These are phyloP conservation scores for Chaetodon auriga DNA, from an alignment of 2,113 vertebrate species.

Conservation along the genomic window DNA sequence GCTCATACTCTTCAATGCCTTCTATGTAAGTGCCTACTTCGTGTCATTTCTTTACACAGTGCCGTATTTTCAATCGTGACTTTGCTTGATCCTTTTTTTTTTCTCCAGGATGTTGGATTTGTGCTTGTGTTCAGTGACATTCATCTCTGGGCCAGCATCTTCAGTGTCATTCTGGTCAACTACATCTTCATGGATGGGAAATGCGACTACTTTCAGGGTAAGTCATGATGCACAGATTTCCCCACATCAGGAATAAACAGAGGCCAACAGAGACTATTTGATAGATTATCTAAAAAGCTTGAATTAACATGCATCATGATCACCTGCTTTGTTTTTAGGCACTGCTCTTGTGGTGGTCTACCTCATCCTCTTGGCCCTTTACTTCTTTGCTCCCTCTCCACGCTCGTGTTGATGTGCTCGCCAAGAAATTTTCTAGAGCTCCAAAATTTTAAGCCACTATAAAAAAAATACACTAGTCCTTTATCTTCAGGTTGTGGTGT, in stretches of 20 bases:
- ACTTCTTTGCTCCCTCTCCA: constrained; percentile 88
- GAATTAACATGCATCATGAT: neutral
- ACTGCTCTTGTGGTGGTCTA: constrained; percentile 88
- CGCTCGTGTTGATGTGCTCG: constrained; percentile 81
- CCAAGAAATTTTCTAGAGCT: neutral
- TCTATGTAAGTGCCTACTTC: constrained; percentile 85
- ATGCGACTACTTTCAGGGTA: constrained; percentile 92
- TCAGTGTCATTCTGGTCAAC: constrained; percentile 89
- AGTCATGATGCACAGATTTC: neutral
- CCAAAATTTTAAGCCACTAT: neutral
- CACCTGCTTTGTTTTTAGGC: constrained; percentile 67
- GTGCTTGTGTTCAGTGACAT: constrained; percentile 87
- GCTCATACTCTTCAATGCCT: constrained; percentile 90
- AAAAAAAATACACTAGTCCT: neutral
- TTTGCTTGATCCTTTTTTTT: neutral
- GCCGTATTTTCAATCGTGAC: neutral
- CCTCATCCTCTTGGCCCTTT: constrained; percentile 87
- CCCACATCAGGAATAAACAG: neutral
- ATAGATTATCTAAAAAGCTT: neutral
- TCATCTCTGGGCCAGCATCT: constrained; percentile 89
- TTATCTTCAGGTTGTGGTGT: neutral
- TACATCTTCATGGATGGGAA: constrained; percentile 93
- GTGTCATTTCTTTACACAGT: neutral
- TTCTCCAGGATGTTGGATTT: constrained; percentile 86
- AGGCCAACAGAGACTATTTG: neutral